Evolutionary conservation across 2,113 vertebrate genomes (phyloP).

Genomic region (Australoheros scitulus): DNA sequence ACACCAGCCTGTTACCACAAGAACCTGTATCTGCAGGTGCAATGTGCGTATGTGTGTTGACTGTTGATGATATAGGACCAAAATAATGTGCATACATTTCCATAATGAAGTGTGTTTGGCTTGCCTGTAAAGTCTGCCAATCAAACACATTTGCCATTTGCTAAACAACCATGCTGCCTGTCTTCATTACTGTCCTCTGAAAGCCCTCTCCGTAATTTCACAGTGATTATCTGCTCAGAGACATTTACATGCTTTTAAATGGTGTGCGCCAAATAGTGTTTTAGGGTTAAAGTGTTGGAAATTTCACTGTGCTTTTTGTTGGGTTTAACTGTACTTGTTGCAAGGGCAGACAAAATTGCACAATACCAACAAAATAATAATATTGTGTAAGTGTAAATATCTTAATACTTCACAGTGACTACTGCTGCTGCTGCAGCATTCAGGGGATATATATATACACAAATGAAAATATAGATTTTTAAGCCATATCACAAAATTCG

Average conservation of each 20-base stretch:
- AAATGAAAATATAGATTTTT: background rate
- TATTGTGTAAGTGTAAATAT: background rate
- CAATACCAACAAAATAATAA: background rate
- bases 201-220: background rate
- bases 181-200: background rate
- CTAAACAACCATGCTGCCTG: background rate
- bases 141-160: background rate
- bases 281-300: background rate
- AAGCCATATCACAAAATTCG: background rate
- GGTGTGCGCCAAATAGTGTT: background rate
- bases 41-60: slow-evolving; percentile 24
- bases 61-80: slow-evolving; percentile 27
- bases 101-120: slow-evolving; percentile 57
- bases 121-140: slow-evolving; percentile 35
- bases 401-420: background rate
- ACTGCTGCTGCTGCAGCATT: no score
- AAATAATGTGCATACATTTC: slow-evolving; percentile 62
- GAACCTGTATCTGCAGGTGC: slow-evolving; percentile 35
- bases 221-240: background rate
- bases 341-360: background rate
- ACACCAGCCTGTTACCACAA: slow-evolving; percentile 61
- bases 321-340: background rate
- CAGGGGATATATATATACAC: background rate
- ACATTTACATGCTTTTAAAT: background rate
- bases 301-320: background rate